A percentile compares a stretch with the other conserved stretches of the same genome.
phyloP scores from a whole-genome alignment of 92 coral and sea anemone genomes.

The Palythoa grandis region DNA sequence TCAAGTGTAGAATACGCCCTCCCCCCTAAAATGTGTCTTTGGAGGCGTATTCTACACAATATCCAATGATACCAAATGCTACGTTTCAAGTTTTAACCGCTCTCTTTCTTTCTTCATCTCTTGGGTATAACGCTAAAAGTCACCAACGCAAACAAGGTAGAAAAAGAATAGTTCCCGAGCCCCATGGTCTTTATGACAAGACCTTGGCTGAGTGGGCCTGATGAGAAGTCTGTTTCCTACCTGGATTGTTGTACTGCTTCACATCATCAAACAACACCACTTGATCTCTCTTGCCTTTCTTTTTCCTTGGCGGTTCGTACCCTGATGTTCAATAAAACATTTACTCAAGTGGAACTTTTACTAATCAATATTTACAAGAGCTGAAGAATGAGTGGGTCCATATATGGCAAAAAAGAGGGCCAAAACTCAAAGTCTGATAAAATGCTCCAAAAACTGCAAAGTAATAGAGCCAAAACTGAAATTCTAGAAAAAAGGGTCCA shows the following conservation, averaged over 20 bases:
- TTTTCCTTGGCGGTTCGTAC: conserved; percentile 68
- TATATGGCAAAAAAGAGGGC: neutral
- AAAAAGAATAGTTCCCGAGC: neutral
- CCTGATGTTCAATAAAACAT: conserved; percentile 51
- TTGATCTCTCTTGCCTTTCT: conserved; percentile 78
- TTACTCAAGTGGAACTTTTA: neutral
- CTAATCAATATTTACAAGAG: neutral
- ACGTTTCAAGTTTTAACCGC: too few species aligned
- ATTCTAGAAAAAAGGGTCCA: neutral
- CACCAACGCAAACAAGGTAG: neutral
- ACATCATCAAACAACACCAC: conserved; percentile 86
- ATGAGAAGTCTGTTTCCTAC: neutral
- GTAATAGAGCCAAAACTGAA: neutral
- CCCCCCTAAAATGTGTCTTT: too few species aligned
- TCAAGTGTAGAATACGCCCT: too few species aligned
- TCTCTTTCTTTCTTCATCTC: too few species aligned
- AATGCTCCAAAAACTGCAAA: too few species aligned
- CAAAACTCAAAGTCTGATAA: neutral
- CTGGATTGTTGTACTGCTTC: conserved; percentile 56
- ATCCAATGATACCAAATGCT: too few species aligned
- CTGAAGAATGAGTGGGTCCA: neutral
- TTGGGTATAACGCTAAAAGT: too few species aligned
- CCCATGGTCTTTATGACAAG: neutral
- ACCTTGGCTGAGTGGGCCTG: neutral
- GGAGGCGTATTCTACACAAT: too few species aligned